Percentiles rank a stretch among this genome's conserved stretches.
Evolutionary conservation across 1,140 invertebrate species (phyloP).

Genomic region (Idris sp.): DNA sequence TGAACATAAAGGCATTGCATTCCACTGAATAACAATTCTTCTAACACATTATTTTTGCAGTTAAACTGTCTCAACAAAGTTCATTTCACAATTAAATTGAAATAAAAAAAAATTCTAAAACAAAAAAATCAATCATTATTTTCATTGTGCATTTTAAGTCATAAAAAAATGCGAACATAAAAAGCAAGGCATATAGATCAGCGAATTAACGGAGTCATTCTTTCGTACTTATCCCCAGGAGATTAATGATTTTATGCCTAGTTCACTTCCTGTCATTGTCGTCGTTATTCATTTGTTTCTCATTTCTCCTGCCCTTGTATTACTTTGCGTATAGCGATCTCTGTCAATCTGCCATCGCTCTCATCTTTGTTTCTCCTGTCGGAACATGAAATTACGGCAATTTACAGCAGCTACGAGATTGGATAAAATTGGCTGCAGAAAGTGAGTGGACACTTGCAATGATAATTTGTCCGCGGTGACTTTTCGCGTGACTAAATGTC

Average conservation of each 20-base stretch:
- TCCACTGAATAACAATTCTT: too few species aligned
- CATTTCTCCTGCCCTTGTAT: constrained; percentile 47
- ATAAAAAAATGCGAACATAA: not conserved
- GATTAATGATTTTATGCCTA: constrained; percentile 78
- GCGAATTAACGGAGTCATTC: constrained; percentile 67
- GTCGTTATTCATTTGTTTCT: constrained; percentile 65
- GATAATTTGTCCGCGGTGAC: constrained; percentile 54
- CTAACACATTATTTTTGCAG: too few species aligned
- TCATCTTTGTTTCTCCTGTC: constrained; percentile 44
- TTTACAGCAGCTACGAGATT: constrained; percentile 55
- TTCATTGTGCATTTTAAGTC: not conserved
- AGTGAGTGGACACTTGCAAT: constrained; percentile 53
- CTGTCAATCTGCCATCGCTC: constrained; percentile 20
- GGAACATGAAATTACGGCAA: constrained; percentile 60
- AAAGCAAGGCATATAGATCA: constrained; percentile 63
- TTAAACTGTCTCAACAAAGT: too few species aligned
- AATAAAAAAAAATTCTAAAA: too few species aligned
- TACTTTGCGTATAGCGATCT: constrained; percentile 23
- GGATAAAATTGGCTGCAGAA: constrained; percentile 57
- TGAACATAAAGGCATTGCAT: too few species aligned
- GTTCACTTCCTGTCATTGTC: constrained; percentile 74
- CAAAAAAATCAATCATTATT: not conserved
- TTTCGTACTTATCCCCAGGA: constrained; percentile 72
- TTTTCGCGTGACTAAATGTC: constrained; percentile 62
- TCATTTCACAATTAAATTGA: too few species aligned